Evolutionary conservation across 2,113 vertebrate species (phyloP).

Genomic region (Cryptoleucopteryx plumbea): DNA sequence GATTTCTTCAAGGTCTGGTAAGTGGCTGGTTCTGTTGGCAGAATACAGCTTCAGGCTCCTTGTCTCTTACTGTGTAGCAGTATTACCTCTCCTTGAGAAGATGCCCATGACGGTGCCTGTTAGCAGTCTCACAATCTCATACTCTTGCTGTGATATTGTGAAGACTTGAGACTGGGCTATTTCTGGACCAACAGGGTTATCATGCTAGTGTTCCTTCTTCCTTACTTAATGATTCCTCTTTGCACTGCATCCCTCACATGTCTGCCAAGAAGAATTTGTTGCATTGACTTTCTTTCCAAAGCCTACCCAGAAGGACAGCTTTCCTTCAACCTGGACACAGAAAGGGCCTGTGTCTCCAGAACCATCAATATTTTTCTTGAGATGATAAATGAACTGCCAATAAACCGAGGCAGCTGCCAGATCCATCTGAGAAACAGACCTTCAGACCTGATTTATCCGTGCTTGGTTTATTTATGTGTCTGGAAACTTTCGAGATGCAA

Average conservation of each 20-base stretch:
- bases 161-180: background rate
- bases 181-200: background rate
- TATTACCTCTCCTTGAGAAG: background rate
- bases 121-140: background rate
- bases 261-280: slow-evolving; percentile 18
- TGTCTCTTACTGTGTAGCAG: background rate
- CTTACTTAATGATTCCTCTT: slow-evolving; percentile 17
- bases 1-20: background rate
- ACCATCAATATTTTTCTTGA: slow-evolving; percentile 76
- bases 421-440: slow-evolving; percentile 67
- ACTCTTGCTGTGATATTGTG: background rate
- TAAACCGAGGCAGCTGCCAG: slow-evolving; percentile 74
- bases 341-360: slow-evolving; percentile 58
- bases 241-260: background rate
- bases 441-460: slow-evolving; percentile 55
- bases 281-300: slow-evolving; percentile 65
- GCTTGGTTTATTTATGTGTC: slow-evolving; percentile 68
- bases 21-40: background rate
- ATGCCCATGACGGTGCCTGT: background rate
- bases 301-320: slow-evolving; percentile 55
- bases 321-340: slow-evolving; percentile 56
- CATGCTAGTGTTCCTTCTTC: background rate
- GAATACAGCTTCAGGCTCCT: background rate
- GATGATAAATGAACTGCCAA: slow-evolving; percentile 81
- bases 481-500: slow-evolving; percentile 47